Conservation (phyloP, 2,797 vertebrate species). For the Ataeniobius toweri region DNA sequence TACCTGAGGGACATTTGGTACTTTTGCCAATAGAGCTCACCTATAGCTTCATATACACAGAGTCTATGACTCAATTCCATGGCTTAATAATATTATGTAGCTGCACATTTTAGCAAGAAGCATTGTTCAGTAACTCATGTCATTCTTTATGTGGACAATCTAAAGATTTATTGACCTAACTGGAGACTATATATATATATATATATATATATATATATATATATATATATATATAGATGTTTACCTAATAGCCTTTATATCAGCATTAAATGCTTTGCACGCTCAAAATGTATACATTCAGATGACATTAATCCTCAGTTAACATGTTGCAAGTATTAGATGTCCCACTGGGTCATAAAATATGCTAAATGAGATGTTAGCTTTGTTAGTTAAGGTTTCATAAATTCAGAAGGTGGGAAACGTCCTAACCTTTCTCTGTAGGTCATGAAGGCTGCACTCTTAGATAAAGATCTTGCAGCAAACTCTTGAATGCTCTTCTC, state of each 20-base stretch:
- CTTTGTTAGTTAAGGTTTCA: not conserved
- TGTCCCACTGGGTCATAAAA: not conserved
- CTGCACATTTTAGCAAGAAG: not conserved
- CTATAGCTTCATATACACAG: not conserved
- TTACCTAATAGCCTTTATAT: not conserved
- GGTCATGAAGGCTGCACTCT: conserved; percentile 23
- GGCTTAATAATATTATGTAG: not conserved
- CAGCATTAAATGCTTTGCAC: not conserved
- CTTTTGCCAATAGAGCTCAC: not conserved
- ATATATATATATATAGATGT: not conserved
- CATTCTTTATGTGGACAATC: not conserved
- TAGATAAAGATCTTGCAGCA: conserved; percentile 35
- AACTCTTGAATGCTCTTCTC: conserved; percentile 38
- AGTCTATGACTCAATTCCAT: not conserved
- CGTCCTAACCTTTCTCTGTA: conserved; percentile 25
- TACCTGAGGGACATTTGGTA: not conserved
- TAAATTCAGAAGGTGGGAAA: conserved; percentile 1
- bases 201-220: not conserved
- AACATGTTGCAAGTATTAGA: not conserved
- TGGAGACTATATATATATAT: not conserved
- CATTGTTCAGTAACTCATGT: not conserved
- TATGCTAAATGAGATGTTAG: not conserved
- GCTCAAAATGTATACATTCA: not conserved
- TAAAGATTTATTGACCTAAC: not conserved
- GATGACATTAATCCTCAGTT: conserved; percentile 1